Evolutionary conservation across 2,797 vertebrate genomes (phyloP).

Genomic region (Adrianichthys oophorus): DNA sequence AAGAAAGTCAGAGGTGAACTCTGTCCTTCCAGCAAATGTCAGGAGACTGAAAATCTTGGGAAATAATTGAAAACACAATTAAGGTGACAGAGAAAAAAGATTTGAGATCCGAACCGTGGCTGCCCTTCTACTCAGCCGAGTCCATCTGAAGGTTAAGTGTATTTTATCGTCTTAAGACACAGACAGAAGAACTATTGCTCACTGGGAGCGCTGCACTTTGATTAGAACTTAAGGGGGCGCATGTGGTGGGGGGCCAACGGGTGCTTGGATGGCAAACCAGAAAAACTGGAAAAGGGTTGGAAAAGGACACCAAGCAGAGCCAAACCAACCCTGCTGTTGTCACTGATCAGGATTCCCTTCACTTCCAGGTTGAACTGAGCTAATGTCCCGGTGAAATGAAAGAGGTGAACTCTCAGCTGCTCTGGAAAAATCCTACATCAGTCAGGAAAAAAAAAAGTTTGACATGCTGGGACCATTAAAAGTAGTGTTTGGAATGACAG

Average conservation of each 20-base stretch:
- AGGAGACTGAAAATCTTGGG: slow-evolving; percentile 62
- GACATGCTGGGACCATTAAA: too few species aligned
- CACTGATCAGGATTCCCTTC: background rate
- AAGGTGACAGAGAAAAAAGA: slow-evolving; percentile 68
- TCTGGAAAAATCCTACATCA: too few species aligned
- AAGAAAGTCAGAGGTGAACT: background rate
- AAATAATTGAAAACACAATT: slow-evolving; percentile 74
- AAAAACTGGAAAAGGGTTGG: slow-evolving; percentile 22
- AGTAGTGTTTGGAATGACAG: too few species aligned
- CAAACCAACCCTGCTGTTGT: background rate
- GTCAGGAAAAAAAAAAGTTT: too few species aligned
- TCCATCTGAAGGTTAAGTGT: slow-evolving; percentile 72
- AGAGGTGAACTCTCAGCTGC: too few species aligned
- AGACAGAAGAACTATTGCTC: slow-evolving; percentile 49
- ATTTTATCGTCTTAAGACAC: slow-evolving; percentile 64
- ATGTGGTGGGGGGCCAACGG: background rate
- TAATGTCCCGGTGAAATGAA: too few species aligned
- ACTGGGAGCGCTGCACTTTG: slow-evolving; percentile 35
- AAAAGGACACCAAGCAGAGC: background rate
- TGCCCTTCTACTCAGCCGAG: slow-evolving; percentile 48
- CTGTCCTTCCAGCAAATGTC: slow-evolving; percentile 63
- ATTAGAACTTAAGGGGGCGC: slow-evolving; percentile 20
- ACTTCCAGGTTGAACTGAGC: too few species aligned
- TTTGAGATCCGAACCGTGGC: slow-evolving; percentile 47
- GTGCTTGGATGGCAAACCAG: slow-evolving; percentile 11